Evolutionary conservation across 2,888 invertebrate species (phyloP).

Genomic region (Mactromeris polynyma): DNA sequence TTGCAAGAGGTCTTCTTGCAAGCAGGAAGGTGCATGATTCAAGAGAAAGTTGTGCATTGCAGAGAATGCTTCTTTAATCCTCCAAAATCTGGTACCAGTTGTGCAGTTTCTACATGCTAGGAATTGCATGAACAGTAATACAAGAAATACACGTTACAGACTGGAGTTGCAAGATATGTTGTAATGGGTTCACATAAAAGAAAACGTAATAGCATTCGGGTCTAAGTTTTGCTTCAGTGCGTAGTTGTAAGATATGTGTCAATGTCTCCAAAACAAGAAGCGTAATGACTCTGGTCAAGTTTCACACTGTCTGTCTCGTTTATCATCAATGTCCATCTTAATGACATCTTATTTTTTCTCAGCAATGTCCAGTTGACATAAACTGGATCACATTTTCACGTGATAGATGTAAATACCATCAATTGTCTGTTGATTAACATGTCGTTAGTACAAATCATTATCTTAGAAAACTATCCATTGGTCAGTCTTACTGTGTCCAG

Average conservation of each 20-base stretch:
- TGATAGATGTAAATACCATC: conserved; percentile 20
- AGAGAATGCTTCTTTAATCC: too few relatives aligned
- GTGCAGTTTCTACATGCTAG: too few relatives aligned
- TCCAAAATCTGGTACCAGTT: too few relatives aligned
- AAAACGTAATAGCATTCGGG: too few relatives aligned
- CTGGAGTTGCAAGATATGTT: too few relatives aligned
- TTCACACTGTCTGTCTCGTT: not conserved
- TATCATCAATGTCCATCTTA: conserved; percentile 13
- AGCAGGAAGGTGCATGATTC: too few relatives aligned
- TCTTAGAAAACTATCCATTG: conserved; percentile 18
- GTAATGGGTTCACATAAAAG: too few relatives aligned
- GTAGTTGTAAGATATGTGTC: not conserved
- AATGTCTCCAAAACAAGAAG: not conserved
- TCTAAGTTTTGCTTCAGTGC: not conserved
- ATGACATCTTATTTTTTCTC: conserved; percentile 11
- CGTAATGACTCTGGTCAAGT: not conserved
- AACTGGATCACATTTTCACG: conserved; percentile 18
- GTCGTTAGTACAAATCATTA: conserved; percentile 12
- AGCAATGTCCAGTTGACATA: conserved; percentile 27
- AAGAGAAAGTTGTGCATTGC: too few relatives aligned
- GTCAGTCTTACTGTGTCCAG: conserved; percentile 6
- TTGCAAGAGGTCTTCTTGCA: too few relatives aligned
- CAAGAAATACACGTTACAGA: too few relatives aligned
- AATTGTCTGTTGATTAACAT: conserved; percentile 20
- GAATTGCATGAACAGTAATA: too few relatives aligned